Base-by-base conservation (phyloP, 2,797 vertebrate species). In the Liparis tanakae region DNA sequence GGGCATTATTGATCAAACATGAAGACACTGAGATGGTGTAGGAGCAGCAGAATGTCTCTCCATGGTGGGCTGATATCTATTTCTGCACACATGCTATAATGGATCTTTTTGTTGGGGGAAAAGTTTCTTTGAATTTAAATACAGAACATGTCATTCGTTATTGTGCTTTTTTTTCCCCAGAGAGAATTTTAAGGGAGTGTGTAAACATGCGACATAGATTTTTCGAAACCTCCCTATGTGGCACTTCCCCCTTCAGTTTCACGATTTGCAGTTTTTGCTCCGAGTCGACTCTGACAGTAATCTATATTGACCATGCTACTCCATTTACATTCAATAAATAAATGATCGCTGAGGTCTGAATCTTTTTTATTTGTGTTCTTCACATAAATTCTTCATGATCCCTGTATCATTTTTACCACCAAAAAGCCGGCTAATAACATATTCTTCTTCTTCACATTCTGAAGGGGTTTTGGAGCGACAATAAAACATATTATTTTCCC, bases 401-500 rank as follows among this genome's bases (percentile, higher is more conserved):
- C 46, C 55, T 81, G 56, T 84, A 79, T 84, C 61, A 79, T 65
- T 85, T 86, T 89, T 79, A 88, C 53, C 37, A 82, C 62, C 44
- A 22, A 33, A 81, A 81, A 58, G 39, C 15, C 34, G 41, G 18
- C 56, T 79, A 67, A 83, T 78, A 82, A 86, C 54, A 69, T 69
- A n/a, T n/a, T n/a, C 56, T 63, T 62, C 62, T 79, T 80, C 60
- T 62, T 83, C 74, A 74, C 65, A 69, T 63, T 83, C 72, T 77
- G 65, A 78, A 72, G 37, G 64, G 65, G 64, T 59, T 87, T 58
- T 76, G 76, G 72, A 78, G 83, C 75, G 81, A 86, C 79, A 82
- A 82, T 88, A 90, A 87, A 91, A 60, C 85, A 81, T 46, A 82
- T 82, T 70, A 73, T 85, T 82, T 76, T 37, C 79, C 41, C 55